Evolutionary conservation across 1,140 invertebrate genomes (phyloP).

Genomic region (Limonius californicus): DNA sequence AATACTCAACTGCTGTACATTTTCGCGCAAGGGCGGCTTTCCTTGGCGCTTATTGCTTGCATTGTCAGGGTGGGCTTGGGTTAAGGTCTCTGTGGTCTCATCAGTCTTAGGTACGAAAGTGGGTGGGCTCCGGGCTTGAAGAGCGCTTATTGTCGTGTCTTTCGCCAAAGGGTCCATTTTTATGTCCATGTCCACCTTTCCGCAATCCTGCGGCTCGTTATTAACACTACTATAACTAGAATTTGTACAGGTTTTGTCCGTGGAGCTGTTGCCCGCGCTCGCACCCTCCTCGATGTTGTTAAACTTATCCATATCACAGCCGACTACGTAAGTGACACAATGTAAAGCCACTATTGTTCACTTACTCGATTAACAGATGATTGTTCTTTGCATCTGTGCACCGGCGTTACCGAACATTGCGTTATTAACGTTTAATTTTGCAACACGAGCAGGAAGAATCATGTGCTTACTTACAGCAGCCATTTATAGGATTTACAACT

Average conservation of each 20-base stretch:
- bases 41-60: background rate
- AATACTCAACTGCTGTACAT: background rate
- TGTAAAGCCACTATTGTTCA: background rate
- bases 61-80: background rate
- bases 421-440: background rate
- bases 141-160: background rate
- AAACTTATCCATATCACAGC: conserved; percentile 6
- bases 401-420: background rate
- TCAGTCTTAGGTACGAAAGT: background rate
- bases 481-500: background rate
- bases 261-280: background rate
- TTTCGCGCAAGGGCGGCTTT: background rate
- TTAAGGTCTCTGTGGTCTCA: background rate
- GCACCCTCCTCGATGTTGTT: background rate
- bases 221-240: background rate
- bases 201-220: background rate
- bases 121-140: background rate
- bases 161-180: background rate
- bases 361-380: background rate
- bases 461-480: background rate
- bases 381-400: background rate
- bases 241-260: background rate
- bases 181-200: background rate
- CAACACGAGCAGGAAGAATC: too few relatives aligned
- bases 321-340: background rate